Conservation (phyloP, 2,797 vertebrate genomes). For the Clarias pachynema region DNA sequence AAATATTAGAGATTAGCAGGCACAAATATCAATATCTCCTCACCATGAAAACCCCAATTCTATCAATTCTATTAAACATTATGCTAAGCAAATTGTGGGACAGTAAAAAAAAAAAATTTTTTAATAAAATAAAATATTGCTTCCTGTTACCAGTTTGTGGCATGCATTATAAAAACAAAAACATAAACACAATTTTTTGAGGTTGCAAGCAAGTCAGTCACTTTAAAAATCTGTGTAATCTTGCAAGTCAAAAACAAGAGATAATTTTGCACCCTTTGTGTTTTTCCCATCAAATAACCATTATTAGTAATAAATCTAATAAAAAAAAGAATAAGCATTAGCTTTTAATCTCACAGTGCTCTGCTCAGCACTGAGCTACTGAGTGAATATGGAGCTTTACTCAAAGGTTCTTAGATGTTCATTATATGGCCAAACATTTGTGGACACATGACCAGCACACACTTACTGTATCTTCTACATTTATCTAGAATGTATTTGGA, state of each 20-base stretch:
- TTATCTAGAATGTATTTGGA: not conserved
- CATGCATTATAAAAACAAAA: not conserved
- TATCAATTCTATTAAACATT: not conserved
- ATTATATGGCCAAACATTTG: not conserved
- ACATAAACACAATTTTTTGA: not conserved
- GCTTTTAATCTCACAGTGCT: not conserved
- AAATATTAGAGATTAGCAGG: not conserved
- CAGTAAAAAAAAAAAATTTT: not conserved
- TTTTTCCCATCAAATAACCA: not conserved
- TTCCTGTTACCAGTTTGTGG: not conserved
- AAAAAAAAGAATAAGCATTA: not conserved
- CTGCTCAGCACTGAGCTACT: not conserved
- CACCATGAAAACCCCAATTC: not conserved
- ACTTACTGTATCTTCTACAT: not conserved
- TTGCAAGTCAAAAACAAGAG: not conserved
- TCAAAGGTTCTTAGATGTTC: not conserved
- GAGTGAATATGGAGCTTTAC: not conserved
- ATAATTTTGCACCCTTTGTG: not conserved
- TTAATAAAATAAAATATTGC: no score
- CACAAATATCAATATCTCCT: not conserved
- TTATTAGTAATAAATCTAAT: not conserved
- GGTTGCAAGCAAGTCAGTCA: not conserved
- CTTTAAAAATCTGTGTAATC: not conserved
- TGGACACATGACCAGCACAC: not conserved
- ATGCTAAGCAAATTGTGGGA: not conserved